These are phyloP conservation scores for Nettapus auritus DNA, from an alignment of 2,113 vertebrate genomes.

Conservation along the genomic window DNA sequence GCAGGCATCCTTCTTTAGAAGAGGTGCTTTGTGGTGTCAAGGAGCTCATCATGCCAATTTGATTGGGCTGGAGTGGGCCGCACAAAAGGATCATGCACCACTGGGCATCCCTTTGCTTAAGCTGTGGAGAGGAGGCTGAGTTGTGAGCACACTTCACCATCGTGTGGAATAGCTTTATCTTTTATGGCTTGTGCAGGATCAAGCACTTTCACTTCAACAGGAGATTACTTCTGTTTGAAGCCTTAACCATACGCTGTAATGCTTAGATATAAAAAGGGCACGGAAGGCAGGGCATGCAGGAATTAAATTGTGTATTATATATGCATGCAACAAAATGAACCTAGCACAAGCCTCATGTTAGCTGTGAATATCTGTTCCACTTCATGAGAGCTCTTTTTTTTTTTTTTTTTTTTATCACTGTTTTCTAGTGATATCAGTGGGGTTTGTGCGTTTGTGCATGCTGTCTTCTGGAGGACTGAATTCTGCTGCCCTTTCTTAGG, in stretches of 20 bases:
- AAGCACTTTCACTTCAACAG: slow-evolving; percentile 54
- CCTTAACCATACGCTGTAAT: slow-evolving; percentile 1
- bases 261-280: slow-evolving; percentile 17
- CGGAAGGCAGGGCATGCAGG: background rate
- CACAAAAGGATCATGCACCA: background rate
- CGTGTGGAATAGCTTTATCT: slow-evolving; percentile 7
- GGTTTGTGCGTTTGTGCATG: background rate
- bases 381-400: slow-evolving; percentile 4
- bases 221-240: slow-evolving; percentile 64
- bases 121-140: background rate
- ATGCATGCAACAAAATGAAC: background rate
- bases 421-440: background rate
- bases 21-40: background rate
- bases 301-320: slow-evolving; percentile 46
- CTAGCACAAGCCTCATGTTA: background rate
- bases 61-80: background rate
- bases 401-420: background rate
- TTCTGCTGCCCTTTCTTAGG: background rate
- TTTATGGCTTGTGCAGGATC: slow-evolving; percentile 26
- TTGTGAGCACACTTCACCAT: background rate
- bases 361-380: slow-evolving; percentile 42
- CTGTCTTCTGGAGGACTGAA: background rate
- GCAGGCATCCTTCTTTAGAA: background rate
- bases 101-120: background rate
- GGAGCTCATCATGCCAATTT: accelerated